A percentile compares a stretch with the other conserved stretches of the same genome.
Evolutionary conservation across 2,113 vertebrate species (phyloP).

Genomic region (Fregetta grallaria): DNA sequence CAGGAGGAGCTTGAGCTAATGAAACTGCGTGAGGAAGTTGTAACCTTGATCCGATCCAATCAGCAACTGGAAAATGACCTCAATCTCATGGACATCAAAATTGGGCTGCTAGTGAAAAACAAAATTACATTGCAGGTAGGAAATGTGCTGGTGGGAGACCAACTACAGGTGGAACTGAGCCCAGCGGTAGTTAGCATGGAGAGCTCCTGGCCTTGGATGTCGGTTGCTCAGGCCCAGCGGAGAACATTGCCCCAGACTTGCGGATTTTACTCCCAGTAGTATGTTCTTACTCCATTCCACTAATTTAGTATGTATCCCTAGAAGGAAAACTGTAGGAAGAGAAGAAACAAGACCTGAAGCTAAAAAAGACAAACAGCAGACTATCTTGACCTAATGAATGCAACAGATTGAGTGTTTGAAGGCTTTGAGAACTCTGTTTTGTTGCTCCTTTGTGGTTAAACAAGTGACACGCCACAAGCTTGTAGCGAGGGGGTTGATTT

Average conservation of each 20-base stretch:
- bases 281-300: background rate
- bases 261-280: background rate
- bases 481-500: background rate
- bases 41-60: constrained; percentile 96
- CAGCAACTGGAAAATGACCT: constrained; percentile 97
- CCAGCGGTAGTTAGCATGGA: background rate
- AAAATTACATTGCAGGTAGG: constrained; percentile 92
- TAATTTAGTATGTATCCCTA: background rate
- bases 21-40: constrained; percentile 92
- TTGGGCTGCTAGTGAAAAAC: constrained; percentile 96
- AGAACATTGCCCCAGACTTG: background rate
- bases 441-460: background rate
- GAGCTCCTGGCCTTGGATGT: background rate
- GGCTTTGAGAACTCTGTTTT: background rate
- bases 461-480: background rate
- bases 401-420: background rate
- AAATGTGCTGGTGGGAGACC: background rate
- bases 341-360: background rate
- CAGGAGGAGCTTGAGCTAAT: constrained; percentile 97
- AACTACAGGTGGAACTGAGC: background rate
- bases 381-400: background rate
- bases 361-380: background rate
- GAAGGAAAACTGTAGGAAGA: background rate
- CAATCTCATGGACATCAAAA: constrained; percentile 99
- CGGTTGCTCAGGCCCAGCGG: background rate